phyloP scores from a whole-genome alignment of 2,888 invertebrate species.

The Lasioglossum zephyrum region DNA sequence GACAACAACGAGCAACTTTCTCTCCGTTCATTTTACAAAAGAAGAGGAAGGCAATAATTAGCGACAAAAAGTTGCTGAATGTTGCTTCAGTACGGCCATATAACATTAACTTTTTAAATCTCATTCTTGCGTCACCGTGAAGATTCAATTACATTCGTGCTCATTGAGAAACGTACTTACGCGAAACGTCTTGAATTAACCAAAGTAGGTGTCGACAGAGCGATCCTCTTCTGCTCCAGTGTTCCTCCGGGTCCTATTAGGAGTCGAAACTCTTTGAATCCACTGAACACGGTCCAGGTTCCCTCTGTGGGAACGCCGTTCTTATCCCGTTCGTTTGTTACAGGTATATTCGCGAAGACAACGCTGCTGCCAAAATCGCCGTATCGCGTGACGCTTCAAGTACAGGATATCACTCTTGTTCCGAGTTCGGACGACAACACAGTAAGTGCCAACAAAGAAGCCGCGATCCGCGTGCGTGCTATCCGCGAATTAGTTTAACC shows the following conservation, averaged over 20 bases:
- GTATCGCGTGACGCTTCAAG: constrained; percentile 85
- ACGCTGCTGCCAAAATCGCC: constrained; percentile 83
- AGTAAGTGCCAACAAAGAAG: constrained; percentile 81
- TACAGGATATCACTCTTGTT: constrained; percentile 85
- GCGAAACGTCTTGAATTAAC: neutral
- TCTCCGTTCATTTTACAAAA: no score
- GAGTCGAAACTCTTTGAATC: neutral
- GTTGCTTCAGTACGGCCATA: no score
- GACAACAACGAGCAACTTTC: no score
- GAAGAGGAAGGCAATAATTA: no score
- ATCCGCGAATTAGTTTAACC: neutral
- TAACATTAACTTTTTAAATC: no score
- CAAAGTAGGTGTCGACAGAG: neutral
- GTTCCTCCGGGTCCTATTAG: neutral
- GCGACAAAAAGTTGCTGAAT: no score
- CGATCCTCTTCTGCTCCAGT: neutral
- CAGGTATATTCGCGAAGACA: constrained; percentile 78
- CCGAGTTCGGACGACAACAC: constrained; percentile 81
- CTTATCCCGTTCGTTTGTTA: constrained; percentile 28
- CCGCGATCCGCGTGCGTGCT: neutral
- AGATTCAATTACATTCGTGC: no score
- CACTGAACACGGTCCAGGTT: neutral
- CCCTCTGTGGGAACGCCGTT: no score
- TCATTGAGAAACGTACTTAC: no score
- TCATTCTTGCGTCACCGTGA: no score